Evolutionary conservation across 2,797 vertebrate species (phyloP), one percentile per base, ranked within the genome.

Genomic region (Sebastes hubbsi): DNA sequence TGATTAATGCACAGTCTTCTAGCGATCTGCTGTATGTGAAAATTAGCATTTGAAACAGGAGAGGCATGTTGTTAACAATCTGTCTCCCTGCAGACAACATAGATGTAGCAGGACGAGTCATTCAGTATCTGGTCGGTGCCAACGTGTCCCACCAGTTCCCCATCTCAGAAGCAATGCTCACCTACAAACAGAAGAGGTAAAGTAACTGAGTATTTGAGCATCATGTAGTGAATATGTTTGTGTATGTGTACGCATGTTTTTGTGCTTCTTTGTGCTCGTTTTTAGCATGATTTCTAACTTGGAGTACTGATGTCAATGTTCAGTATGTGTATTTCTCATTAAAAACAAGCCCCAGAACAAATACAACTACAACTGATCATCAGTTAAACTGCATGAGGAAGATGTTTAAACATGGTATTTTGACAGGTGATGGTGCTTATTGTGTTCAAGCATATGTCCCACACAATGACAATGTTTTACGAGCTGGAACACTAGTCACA

Each of bases 151-250:
- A 97, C 81, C 96, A 96, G 90, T 96, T 96, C 81, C 96, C 96
- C 82, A 96, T 97, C 89, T 96, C 96, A 11, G 96, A 97, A 67
- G 96, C 96, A 72, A 97, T 97, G 96, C 96, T 97, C 71, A 97
- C 96, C 78, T 97, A 97, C 90, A 97, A 96, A 77, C 96, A 97
- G 89, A 97, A 97, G 90, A 97, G 96, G 96, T 97, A 94, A 81
- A 70, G 22, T 22, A 4, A 11, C 32, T 56, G 11, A 4, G 20
- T 72, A 46, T 46, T 20, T 18, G 1, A 38, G 30, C 60, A 54
- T n/a, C 10, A 46, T 24, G 49, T 27, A 6, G 59, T 87, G 83
- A 72, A 42, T 68, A 59, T 78, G 20, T 65, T 8, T 75, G 30
- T 86, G 60, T 87, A 9, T 25, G 29, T 83, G 22, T 77, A 18